Percentiles rank a stretch among this genome's conserved stretches.
Evolutionary conservation across 2,113 vertebrate species (phyloP).

Genomic region (Gallinago jamesoni): DNA sequence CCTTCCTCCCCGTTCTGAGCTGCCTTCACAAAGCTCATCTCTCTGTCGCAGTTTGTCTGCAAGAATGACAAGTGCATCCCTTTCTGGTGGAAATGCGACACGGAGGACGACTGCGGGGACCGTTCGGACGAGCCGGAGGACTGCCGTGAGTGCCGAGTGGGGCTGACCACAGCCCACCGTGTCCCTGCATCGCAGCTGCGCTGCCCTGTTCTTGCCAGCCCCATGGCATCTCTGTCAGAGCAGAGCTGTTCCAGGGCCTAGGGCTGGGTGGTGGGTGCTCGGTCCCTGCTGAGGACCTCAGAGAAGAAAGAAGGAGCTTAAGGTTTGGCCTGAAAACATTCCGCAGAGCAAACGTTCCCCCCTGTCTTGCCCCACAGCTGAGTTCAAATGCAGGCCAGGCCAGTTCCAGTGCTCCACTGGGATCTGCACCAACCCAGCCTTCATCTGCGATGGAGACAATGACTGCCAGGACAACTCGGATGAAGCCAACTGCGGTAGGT

Average conservation of each 20-base stretch:
- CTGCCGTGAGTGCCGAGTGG: slow-evolving; percentile 86
- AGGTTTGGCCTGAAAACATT: not conserved
- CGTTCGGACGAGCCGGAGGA: slow-evolving; percentile 91
- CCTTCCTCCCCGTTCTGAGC: not conserved
- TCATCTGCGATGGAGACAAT: slow-evolving; percentile 97
- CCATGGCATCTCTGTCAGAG: not conserved
- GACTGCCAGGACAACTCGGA: slow-evolving; percentile 98
- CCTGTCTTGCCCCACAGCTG: slow-evolving; percentile 73
- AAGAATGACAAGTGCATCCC: slow-evolving; percentile 99
- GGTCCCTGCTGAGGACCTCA: not conserved
- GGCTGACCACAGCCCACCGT: accelerated
- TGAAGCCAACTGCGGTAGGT: slow-evolving; percentile 92
- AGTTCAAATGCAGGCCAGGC: slow-evolving; percentile 94
- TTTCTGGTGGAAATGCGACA: slow-evolving; percentile 99
- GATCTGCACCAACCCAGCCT: slow-evolving; percentile 97
- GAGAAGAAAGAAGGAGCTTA: accelerated
- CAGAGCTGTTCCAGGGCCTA: accelerated
- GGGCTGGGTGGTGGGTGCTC: not conserved
- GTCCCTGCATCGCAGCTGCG: accelerated
- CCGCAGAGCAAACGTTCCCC: not conserved
- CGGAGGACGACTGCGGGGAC: slow-evolving; percentile 96
- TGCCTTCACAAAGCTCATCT: not conserved
- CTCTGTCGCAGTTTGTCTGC: slow-evolving; percentile 88
- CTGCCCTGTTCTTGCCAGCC: not conserved
- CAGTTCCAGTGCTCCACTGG: slow-evolving; percentile 97